Conservation (phyloP, 2,888 invertebrate species). For the Xylota sylvarum region DNA sequence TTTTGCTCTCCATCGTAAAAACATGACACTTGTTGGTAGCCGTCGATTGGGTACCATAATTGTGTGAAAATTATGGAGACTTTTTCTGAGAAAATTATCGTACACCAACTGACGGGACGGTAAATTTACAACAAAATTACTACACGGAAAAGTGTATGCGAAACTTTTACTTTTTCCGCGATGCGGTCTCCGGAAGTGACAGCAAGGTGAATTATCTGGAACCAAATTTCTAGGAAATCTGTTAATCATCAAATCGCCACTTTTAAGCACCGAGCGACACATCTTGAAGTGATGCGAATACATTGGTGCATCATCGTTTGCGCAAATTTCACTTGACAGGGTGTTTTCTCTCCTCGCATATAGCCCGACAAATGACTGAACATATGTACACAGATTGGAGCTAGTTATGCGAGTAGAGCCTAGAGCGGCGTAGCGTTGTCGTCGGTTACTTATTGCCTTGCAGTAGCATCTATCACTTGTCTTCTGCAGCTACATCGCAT, state of each 20-base stretch:
- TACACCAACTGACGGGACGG: conserved; percentile 4
- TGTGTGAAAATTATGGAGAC: conserved; percentile 61
- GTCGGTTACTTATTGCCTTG: conserved; percentile 48
- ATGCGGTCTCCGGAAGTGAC: conserved; percentile 56
- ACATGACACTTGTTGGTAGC: conserved; percentile 43
- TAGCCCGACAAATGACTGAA: conserved; percentile 41
- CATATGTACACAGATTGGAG: conserved; percentile 51
- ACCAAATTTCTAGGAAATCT: conserved; percentile 70
- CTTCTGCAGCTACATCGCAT: conserved; percentile 14
- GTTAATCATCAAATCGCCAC: conserved; percentile 61
- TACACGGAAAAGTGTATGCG: conserved; percentile 9
- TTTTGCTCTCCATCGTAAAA: neutral
- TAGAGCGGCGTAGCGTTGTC: neutral
- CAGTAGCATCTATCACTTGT: conserved; percentile 56
- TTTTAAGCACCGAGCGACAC: conserved; percentile 22
- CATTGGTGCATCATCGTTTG: conserved; percentile 23
- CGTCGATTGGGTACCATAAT: conserved; percentile 49
- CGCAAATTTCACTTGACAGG: conserved; percentile 65
- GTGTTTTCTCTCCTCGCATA: conserved; percentile 42
- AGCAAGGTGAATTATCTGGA: conserved; percentile 57
- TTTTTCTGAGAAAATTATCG: conserved; percentile 51
- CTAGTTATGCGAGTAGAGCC: conserved; percentile 40
- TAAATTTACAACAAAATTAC: conserved; percentile 48
- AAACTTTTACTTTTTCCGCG: conserved; percentile 69
- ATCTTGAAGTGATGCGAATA: conserved; percentile 8